These are phyloP conservation scores for Dasysyrphus albostriatus DNA, from an alignment of 2,888 invertebrate genomes.

Conservation along the genomic window DNA sequence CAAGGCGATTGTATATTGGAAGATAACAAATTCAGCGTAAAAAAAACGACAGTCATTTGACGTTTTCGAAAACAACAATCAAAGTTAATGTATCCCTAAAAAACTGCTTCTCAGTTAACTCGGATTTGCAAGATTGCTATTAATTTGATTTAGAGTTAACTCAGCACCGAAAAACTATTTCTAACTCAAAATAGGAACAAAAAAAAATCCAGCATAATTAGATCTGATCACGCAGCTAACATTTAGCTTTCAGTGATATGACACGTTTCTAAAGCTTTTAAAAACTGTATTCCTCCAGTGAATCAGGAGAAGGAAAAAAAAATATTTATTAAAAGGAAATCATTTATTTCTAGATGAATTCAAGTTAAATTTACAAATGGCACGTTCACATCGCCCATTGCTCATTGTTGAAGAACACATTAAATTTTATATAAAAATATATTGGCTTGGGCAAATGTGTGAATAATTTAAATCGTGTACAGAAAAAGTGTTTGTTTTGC, in stretches of 20 bases:
- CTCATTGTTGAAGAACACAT: slow-evolving; percentile 20
- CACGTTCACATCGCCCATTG: slow-evolving; percentile 47
- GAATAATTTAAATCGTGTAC: slow-evolving; percentile 36
- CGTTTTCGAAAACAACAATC: no score
- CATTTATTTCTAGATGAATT: slow-evolving; percentile 51
- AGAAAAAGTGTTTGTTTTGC: slow-evolving; percentile 59
- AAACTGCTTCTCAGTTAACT: no score
- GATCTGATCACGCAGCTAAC: not conserved
- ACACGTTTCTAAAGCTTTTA: not conserved
- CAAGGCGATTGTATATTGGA: no score
- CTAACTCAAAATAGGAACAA: not conserved
- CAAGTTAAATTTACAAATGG: slow-evolving; percentile 50
- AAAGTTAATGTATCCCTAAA: no score
- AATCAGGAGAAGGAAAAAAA: slow-evolving; percentile 16
- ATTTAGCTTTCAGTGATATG: not conserved
- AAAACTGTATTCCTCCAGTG: not conserved
- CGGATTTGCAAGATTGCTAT: no score
- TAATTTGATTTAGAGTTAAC: no score
- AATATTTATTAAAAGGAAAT: slow-evolving; percentile 20
- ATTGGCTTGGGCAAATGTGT: slow-evolving; percentile 6
- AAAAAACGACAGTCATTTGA: no score
- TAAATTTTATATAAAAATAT: slow-evolving; percentile 2
- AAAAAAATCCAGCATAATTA: not conserved
- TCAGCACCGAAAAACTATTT: no score
- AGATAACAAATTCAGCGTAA: no score